Evolutionary conservation across 2,113 vertebrate species (phyloP).

Genomic region (Gnathonemus echidnorhynchus): DNA sequence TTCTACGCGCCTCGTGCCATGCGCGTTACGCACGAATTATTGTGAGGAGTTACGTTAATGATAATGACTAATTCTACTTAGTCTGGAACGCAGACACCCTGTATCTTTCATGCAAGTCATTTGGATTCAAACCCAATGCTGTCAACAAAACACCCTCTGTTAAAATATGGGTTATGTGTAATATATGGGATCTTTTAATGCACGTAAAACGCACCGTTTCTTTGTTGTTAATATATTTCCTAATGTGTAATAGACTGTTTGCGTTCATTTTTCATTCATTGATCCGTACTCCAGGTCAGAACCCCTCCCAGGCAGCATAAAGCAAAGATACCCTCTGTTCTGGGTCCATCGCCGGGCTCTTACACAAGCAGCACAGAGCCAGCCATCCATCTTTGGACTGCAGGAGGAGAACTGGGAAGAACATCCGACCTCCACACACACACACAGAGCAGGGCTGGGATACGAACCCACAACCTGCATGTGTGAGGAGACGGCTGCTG

Average conservation of each 20-base stretch:
- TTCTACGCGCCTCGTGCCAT: neutral
- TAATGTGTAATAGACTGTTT: neutral
- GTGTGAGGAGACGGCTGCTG: neutral
- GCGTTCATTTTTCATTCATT: neutral
- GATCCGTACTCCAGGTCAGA: neutral
- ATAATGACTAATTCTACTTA: neutral
- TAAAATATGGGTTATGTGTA: neutral
- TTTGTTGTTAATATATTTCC: neutral
- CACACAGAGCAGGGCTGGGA: neutral
- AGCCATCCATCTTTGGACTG: neutral
- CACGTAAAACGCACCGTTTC: neutral
- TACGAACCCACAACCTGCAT: neutral
- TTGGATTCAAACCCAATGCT: neutral
- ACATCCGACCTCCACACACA: neutral
- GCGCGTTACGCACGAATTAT: neutral
- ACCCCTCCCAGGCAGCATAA: neutral
- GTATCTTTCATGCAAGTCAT: neutral
- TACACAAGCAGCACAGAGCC: neutral
- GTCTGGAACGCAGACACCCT: neutral
- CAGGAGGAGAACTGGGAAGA: neutral
- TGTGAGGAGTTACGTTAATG: neutral
- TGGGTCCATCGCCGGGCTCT: neutral
- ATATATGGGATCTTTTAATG: neutral
- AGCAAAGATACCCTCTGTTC: neutral
- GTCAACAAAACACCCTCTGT: neutral